Base-by-base conservation (phyloP, 2,888 invertebrate genomes). In the Pandemis heparana region DNA sequence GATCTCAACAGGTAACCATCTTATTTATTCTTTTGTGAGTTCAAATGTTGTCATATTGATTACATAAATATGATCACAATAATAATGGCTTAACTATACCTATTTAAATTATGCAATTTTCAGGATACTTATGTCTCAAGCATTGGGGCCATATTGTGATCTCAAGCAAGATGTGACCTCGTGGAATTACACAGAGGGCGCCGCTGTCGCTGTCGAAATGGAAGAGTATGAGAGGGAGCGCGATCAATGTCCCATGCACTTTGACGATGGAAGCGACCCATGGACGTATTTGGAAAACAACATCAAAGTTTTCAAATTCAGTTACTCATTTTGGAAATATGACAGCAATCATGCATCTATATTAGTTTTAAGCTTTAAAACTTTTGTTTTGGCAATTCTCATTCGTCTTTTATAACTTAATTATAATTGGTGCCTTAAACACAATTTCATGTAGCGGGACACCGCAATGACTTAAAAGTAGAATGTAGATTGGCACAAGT, bases 181-280 rank as follows among this genome's bases (percentile, higher is more conserved):
- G 62, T 97, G 96, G 95, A 97, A 97, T 88, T 97, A 97, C 82
- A 97, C 97, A 0, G 97, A 99, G 87, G 99, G 99, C 68, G 99
- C 99, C 18, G 97, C 98, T 63, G 99, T 99, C 76, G 96, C 98
- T 59, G 92, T 99, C 18, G 97, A 97, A 83, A 97, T 99, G 96
- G 96, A 97, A 78, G 99, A 98, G 91, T 98, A 97, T 83, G 98
- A 99, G 90, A 95, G 98, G 92, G 97, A 98, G 92, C 96, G 98
- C 80, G 99, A 99, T 94, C 98, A 98, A 84, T 99, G 99, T 88
- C 99, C 99, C 0, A 99, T 99, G 98, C 96, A 97, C 87, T 99
- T 99, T 85, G 99, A 99, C 84, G 99, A 99, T 85, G 99, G 99
- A 9, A 94, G 95, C 60, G 96, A 99, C 91, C 98, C 99, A 0